A percentile compares a stretch with the other conserved stretches of the same genome.
phyloP scores from a whole-genome alignment of 2,113 vertebrate species.

The Ciconia stormi region DNA sequence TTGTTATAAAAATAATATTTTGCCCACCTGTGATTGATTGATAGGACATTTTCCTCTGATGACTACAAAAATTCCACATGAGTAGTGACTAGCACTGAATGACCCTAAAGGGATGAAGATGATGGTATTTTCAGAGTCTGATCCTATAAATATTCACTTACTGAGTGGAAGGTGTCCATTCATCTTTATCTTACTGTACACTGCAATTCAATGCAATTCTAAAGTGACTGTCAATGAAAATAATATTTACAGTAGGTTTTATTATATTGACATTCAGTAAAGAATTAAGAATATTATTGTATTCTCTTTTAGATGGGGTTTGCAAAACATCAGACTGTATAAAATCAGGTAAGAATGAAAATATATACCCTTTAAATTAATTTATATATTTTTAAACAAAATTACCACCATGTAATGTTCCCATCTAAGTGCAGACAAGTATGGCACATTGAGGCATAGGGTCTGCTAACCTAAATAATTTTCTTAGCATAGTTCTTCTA shows the following conservation, averaged over 20 bases:
- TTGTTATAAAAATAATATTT: background rate
- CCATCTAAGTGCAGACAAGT: background rate
- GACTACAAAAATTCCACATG: background rate
- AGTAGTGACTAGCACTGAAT: background rate
- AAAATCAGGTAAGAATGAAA: conserved; percentile 85
- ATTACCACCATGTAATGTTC: background rate
- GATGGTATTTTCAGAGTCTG: background rate
- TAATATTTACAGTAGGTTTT: background rate
- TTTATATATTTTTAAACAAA: background rate
- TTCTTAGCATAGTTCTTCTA: background rate
- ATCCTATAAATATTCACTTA: background rate
- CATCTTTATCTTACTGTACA: background rate
- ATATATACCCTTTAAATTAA: background rate
- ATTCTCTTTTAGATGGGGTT: conserved; percentile 82
- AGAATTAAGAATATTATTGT: background rate
- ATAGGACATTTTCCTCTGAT: background rate
- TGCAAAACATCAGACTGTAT: conserved; percentile 93
- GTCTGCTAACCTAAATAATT: background rate
- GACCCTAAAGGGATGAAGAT: background rate
- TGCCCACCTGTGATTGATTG: background rate
- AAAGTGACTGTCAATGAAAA: background rate
- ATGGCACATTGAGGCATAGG: background rate
- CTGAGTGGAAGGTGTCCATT: background rate
- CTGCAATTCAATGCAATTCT: background rate
- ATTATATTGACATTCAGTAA: background rate